Conservation (phyloP, 2,888 invertebrate genomes). For the Lumbricus terrestris region DNA sequence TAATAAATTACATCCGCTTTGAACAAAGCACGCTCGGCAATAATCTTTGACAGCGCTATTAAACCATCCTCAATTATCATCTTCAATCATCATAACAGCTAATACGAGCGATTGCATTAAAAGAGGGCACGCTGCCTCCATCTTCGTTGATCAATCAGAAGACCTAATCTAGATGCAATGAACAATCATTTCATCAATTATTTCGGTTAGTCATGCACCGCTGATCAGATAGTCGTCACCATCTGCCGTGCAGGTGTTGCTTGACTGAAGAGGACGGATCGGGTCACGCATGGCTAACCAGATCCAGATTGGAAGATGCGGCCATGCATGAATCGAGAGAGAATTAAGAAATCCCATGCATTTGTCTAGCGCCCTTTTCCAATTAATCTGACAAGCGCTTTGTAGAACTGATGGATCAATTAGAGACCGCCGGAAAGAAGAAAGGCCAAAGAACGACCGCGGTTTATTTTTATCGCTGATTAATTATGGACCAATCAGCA, state of each 20-base stretch:
- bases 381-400: not conserved
- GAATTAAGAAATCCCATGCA: not conserved
- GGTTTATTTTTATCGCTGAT: not conserved
- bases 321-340: not conserved
- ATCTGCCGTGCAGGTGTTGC: not conserved
- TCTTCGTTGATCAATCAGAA: not conserved
- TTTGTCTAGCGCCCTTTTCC: not conserved
- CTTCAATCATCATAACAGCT: not conserved
- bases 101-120: not conserved
- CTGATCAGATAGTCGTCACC: not conserved
- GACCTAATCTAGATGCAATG: not conserved
- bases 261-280: not conserved
- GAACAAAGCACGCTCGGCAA: not conserved
- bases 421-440: not conserved
- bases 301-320: not conserved
- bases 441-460: not conserved
- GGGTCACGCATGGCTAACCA: not conserved
- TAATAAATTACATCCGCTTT: not conserved
- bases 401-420: not conserved
- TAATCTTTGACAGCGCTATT: not conserved
- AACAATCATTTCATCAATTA: not conserved
- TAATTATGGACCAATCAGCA: not conserved
- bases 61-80: not conserved
- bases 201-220: not conserved
- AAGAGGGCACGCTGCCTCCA: too few species aligned